Conservation (phyloP, 2,888 invertebrate species). For the Autographa pulchrina region DNA sequence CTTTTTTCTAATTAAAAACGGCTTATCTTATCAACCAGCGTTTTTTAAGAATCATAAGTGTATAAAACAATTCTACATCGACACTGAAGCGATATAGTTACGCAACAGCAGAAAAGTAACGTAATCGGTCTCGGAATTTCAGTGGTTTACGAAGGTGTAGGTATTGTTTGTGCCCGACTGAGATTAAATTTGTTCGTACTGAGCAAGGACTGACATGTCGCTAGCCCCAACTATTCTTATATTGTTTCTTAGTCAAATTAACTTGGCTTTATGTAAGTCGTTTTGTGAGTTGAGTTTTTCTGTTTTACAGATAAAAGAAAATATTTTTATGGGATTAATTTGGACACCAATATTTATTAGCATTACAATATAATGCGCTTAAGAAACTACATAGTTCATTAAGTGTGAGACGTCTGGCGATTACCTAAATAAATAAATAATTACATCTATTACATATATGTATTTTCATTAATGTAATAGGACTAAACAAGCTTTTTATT, state of each 20-base stretch:
- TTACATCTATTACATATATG: too few relatives aligned
- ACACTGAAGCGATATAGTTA: neutral
- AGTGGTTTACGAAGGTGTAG: constrained; percentile 63
- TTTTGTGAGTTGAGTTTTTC: neutral
- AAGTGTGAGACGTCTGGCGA: too few relatives aligned
- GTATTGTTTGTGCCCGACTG: constrained; percentile 63
- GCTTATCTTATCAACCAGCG: too few relatives aligned
- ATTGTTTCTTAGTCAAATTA: constrained; percentile 39
- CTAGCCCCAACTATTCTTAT: constrained; percentile 41
- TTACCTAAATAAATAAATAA: too few relatives aligned
- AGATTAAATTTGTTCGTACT: constrained; percentile 60
- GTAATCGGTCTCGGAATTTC: constrained; percentile 54
- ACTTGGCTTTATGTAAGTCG: constrained; percentile 7
- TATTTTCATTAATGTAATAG: too few relatives aligned
- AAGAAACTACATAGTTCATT: too few relatives aligned
- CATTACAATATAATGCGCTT: too few relatives aligned
- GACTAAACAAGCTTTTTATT: too few relatives aligned
- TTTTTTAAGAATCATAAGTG: too few relatives aligned
- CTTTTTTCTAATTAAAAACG: too few relatives aligned
- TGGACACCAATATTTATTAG: too few relatives aligned
- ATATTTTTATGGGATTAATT: neutral
- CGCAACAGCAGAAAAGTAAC: constrained; percentile 50
- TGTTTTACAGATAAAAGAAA: neutral
- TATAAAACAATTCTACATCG: too few relatives aligned
- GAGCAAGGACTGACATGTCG: constrained; percentile 56